Base-by-base conservation (phyloP, 2,888 invertebrate genomes). In the Pardosa pseudoannulata region DNA sequence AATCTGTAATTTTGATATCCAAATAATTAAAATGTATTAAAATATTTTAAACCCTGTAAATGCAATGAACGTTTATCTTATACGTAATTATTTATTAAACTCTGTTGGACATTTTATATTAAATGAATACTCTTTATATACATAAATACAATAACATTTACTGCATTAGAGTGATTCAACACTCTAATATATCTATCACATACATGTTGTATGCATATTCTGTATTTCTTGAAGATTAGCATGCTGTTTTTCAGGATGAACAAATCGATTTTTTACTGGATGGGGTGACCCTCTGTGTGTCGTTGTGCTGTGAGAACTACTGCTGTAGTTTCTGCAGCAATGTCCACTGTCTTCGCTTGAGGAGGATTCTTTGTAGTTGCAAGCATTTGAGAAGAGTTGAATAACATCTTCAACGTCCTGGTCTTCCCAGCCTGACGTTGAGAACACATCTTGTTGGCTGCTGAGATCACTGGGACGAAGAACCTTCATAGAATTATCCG, bases 391-490 rank as follows among this genome's bases (percentile, higher is more conserved):
- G 80, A 80, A 87, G 11, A 80, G 71, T 7, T 79, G 56, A 27
- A 87, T 76, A 36, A 65, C 80, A 27, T 80, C 87, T 19, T 80
- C 87, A 28, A 62, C 74, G 5, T 74, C 79, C 7, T 65, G 86
- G n/a, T 79, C 75, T 19, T 87, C 87, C 65, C 65, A 75, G 9
- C 87, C 87, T 0, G 87, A 76, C 0, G 62, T 67, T 2, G 86
- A 79, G 9, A 79, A 74, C 2, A 74, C 68, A 23, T 79, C 78
- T 23, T 79, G 75, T 27, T 79, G 70, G 23, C 79, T 79, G 36
- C 80, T 76, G 36, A 87, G 75, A 64, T 87, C 87, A 16, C 87
- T 87, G 29, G 87, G 87, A 11, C 87, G 70, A 1, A 87, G 71
- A 7, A 87, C 80, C 46, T 72, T 80, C 80, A 79, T 80, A 27